Conservation (phyloP, 2,888 invertebrate species). For the Eurois occulta region DNA sequence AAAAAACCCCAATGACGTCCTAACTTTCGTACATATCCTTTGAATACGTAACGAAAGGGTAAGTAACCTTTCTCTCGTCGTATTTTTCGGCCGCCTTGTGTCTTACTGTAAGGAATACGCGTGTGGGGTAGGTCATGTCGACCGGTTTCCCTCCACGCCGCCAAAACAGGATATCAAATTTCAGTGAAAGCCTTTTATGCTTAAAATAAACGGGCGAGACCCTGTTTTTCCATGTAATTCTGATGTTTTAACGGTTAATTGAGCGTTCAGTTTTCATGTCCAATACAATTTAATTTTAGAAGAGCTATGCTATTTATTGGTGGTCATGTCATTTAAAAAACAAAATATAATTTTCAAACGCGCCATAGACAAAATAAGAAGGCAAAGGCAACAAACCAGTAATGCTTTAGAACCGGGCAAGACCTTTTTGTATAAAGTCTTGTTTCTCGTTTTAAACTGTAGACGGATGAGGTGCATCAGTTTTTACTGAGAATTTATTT, state of each 20-base stretch:
- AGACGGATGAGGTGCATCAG: slow-evolving; percentile 82
- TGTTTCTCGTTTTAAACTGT: slow-evolving; percentile 80
- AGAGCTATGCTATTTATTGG: background rate
- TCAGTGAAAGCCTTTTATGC: slow-evolving; percentile 65
- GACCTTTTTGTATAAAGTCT: slow-evolving; percentile 69
- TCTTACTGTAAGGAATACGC: slow-evolving; percentile 49
- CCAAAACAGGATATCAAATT: slow-evolving; percentile 62
- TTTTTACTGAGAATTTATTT: slow-evolving; percentile 80
- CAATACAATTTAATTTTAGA: background rate
- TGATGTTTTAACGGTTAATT: background rate
- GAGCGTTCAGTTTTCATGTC: background rate
- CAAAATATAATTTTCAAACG: slow-evolving; percentile 54
- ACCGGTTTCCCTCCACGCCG: slow-evolving; percentile 60
- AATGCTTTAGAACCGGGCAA: slow-evolving; percentile 67
- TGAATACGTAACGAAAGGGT: slow-evolving; percentile 30
- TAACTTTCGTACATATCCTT: background rate
- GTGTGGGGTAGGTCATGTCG: slow-evolving; percentile 63
- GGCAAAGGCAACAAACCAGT: slow-evolving; percentile 65
- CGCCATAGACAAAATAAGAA: slow-evolving; percentile 67
- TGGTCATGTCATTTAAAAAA: slow-evolving; percentile 33
- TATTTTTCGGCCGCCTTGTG: slow-evolving; percentile 43
- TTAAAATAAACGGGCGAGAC: slow-evolving; percentile 9
- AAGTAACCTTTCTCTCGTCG: slow-evolving; percentile 35
- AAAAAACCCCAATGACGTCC: background rate
- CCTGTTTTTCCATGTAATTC: background rate